These are phyloP conservation scores for Hemithea aestivaria DNA, from an alignment of 2,888 invertebrate species.

Conservation along the genomic window DNA sequence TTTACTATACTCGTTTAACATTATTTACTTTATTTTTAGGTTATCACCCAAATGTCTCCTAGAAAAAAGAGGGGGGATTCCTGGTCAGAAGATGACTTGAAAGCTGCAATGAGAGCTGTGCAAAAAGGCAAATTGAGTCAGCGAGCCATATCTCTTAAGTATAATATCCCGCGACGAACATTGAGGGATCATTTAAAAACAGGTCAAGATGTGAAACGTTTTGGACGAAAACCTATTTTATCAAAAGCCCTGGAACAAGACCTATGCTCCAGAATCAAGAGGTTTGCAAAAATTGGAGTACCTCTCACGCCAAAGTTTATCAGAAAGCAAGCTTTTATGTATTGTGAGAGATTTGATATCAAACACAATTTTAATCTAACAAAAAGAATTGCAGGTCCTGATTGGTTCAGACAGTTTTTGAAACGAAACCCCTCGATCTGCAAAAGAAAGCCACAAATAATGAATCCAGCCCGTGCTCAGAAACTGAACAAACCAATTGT, in stretches of 20 bases:
- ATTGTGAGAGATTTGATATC: slow-evolving; percentile 17
- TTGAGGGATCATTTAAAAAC: slow-evolving; percentile 12
- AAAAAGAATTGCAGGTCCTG: slow-evolving; percentile 9
- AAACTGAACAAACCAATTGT: slow-evolving; percentile 22
- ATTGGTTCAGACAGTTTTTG: slow-evolving; percentile 19
- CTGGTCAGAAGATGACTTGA: slow-evolving; percentile 6
- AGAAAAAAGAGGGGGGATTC: slow-evolving; percentile 2
- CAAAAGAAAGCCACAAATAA: slow-evolving; percentile 15
- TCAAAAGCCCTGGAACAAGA: slow-evolving; percentile 2
- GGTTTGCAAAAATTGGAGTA: slow-evolving; percentile 4
- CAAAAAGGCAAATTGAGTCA: slow-evolving; percentile 1
- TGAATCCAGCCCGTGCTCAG: slow-evolving; percentile 22
- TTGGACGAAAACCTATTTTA: neutral
- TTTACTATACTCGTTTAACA: no score
- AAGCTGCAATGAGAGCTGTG: slow-evolving; percentile 8
- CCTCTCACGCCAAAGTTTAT: slow-evolving; percentile 7
- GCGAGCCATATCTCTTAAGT: slow-evolving; percentile 7
- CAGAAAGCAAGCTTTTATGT: slow-evolving; percentile 9
- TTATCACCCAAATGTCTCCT: no score
- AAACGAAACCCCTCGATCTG: slow-evolving; percentile 15
- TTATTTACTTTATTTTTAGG: no score
- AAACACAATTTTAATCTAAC: slow-evolving; percentile 13
- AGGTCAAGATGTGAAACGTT: slow-evolving; percentile 1
- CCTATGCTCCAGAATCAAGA: slow-evolving; percentile 1
- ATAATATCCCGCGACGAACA: slow-evolving; percentile 10